Evolutionary conservation across 2,888 invertebrate species (phyloP).

Genomic region (Corythucha ciliata): DNA sequence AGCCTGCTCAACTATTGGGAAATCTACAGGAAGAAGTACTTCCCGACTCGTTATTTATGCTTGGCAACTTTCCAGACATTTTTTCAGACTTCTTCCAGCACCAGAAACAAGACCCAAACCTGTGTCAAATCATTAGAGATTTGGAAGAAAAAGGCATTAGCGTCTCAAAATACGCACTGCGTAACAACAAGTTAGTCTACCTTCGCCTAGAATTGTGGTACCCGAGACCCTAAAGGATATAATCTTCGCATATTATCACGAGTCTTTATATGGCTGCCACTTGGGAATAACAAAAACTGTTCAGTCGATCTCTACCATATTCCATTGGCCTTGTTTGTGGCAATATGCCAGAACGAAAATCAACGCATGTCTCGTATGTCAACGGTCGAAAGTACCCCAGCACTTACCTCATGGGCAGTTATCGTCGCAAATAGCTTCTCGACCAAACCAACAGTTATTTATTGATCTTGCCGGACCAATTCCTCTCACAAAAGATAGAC

Average conservation of each 20-base stretch:
- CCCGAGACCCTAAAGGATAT: constrained; percentile 2
- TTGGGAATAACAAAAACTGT: not conserved
- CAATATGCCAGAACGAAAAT: not conserved
- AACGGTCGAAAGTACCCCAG: not conserved
- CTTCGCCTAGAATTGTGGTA: constrained; percentile 5
- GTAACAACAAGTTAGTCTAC: too few species aligned
- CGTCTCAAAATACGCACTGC: too few species aligned
- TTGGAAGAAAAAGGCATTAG: constrained; percentile 4
- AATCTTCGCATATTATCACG: constrained; percentile 9
- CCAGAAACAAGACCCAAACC: not conserved
- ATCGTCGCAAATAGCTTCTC: constrained; percentile 6
- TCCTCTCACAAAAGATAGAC: not conserved
- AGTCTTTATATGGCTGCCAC: not conserved
- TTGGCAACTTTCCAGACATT: constrained; percentile 8
- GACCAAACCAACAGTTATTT: constrained; percentile 3
- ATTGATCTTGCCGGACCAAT: not conserved
- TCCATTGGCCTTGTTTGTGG: constrained; percentile 8
- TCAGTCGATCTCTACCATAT: too few species aligned
- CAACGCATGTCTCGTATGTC: not conserved
- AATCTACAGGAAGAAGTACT: constrained; percentile 5
- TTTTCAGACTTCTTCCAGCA: constrained; percentile 1
- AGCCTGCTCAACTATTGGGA: not conserved
- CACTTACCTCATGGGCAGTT: not conserved
- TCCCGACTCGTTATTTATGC: too few species aligned
- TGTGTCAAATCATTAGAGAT: not conserved